These are phyloP conservation scores for Microctenopoma stevenorrisi DNA, from an alignment of 2,797 vertebrate species.

Conservation along the genomic window DNA sequence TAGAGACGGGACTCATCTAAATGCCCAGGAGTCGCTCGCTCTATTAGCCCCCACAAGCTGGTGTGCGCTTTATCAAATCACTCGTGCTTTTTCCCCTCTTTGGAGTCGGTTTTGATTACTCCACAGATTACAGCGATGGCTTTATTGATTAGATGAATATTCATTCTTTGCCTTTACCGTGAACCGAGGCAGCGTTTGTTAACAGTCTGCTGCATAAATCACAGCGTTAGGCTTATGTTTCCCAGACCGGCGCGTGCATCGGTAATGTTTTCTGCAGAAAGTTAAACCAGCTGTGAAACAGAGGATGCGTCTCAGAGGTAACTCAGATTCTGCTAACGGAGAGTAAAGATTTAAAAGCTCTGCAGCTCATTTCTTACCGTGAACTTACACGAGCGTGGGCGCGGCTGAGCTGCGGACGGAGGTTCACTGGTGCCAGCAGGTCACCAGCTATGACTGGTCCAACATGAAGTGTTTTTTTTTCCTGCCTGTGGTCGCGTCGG, in stretches of 20 bases:
- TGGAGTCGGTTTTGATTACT: conserved; percentile 33
- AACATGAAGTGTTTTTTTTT: too few species aligned
- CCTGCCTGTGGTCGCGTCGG: background rate
- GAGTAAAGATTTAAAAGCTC: too few species aligned
- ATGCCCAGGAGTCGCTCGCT: conserved; percentile 55
- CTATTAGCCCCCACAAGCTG: conserved; percentile 44
- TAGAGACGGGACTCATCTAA: conserved; percentile 50
- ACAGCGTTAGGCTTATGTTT: background rate
- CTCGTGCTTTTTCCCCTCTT: background rate
- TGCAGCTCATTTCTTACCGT: too few species aligned
- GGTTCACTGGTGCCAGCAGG: too few species aligned
- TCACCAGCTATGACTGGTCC: too few species aligned
- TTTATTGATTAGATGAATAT: conserved; percentile 47
- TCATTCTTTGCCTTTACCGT: conserved; percentile 15
- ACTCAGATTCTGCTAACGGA: too few species aligned
- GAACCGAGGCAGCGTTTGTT: background rate
- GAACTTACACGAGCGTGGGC: too few species aligned
- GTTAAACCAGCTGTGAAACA: too few species aligned
- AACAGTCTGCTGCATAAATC: background rate
- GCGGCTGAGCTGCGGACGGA: too few species aligned
- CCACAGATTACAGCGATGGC: conserved; percentile 19
- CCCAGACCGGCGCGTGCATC: too few species aligned
- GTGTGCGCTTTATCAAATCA: conserved; percentile 29
- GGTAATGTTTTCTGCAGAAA: too few species aligned
- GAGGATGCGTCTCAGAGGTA: too few species aligned